These are phyloP conservation scores for Drosophila quadrilineata DNA, from an alignment of 1,140 invertebrate species.

Conservation along the genomic window DNA sequence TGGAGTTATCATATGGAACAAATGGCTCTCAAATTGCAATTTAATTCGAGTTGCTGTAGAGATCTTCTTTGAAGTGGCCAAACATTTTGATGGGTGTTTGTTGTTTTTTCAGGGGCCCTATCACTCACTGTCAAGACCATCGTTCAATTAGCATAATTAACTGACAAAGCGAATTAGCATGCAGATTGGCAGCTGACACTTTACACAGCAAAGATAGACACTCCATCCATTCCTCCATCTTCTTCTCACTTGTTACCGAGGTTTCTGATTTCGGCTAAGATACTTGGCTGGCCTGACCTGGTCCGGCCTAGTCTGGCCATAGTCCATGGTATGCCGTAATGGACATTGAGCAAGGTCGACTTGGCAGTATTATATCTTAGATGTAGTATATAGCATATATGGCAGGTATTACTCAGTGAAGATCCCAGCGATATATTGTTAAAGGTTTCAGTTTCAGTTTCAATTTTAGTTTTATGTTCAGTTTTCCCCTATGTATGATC, in stretches of 20 bases:
- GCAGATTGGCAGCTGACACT: conserved; percentile 52
- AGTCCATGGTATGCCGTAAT: conserved; percentile 1
- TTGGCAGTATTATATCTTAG: conserved; percentile 7
- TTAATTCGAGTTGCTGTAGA: conserved; percentile 61
- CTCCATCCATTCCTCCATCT: too few species aligned
- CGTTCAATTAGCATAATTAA: conserved; percentile 78
- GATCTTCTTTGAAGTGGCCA: conserved; percentile 55
- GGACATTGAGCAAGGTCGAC: conserved; percentile 17
- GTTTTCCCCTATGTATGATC: conserved; percentile 16
- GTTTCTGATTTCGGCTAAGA: conserved; percentile 6
- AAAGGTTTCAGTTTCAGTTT: too few species aligned
- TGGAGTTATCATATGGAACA: conserved; percentile 5
- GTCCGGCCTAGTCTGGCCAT: neutral
- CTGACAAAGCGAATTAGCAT: conserved; percentile 65
- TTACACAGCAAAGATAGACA: too few species aligned
- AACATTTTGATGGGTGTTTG: conserved; percentile 57
- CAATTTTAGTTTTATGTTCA: too few species aligned
- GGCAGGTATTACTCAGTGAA: neutral
- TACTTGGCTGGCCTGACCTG: conserved; percentile 5
- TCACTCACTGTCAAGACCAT: conserved; percentile 75
- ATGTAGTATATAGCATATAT: neutral
- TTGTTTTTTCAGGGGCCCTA: conserved; percentile 50
- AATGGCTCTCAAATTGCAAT: conserved; percentile 62
- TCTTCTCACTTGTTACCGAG: too few species aligned
- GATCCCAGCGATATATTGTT: conserved; percentile 13